Evolutionary conservation across 2,888 invertebrate genomes (phyloP).

Genomic region (Cheilosia impressa): DNA sequence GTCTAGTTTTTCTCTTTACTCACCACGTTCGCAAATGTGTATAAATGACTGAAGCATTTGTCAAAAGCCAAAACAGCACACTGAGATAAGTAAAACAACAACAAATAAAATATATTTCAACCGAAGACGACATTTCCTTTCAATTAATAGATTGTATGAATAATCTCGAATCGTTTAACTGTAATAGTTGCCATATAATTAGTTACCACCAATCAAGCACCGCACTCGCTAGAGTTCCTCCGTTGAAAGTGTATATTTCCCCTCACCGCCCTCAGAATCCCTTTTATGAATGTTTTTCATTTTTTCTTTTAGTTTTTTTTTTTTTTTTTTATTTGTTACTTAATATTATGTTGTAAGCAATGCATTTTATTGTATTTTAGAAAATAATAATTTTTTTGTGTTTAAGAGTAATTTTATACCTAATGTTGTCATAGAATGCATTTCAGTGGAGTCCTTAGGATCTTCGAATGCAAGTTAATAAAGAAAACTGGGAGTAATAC

Average conservation of each 20-base stretch:
- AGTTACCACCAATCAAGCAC: constrained; percentile 11
- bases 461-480: constrained; percentile 45
- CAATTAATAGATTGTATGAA: neutral
- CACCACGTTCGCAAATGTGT: constrained; percentile 21
- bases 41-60: constrained; percentile 48
- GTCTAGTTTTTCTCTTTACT: constrained; percentile 22
- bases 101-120: constrained; percentile 3
- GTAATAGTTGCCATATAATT: constrained; percentile 61
- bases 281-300: constrained; percentile 44
- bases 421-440: constrained; percentile 72
- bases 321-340: constrained; percentile 67
- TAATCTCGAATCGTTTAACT: constrained; percentile 35
- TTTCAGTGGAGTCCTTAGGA: constrained; percentile 52
- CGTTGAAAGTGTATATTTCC: constrained; percentile 55
- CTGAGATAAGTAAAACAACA: constrained; percentile 30
- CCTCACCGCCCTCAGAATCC: constrained; percentile 24
- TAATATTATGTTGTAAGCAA: constrained; percentile 68
- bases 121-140: constrained; percentile 18
- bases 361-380: constrained; percentile 72
- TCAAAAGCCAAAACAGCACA: constrained; percentile 68
- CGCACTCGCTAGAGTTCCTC: constrained; percentile 23
- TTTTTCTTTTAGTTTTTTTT: neutral
- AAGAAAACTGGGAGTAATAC: neutral
- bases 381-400: constrained; percentile 49
- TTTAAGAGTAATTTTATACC: constrained; percentile 67